These are phyloP conservation scores for Nothobranchius kuhntae DNA, from an alignment of 2,113 vertebrate genomes.

Conservation along the genomic window DNA sequence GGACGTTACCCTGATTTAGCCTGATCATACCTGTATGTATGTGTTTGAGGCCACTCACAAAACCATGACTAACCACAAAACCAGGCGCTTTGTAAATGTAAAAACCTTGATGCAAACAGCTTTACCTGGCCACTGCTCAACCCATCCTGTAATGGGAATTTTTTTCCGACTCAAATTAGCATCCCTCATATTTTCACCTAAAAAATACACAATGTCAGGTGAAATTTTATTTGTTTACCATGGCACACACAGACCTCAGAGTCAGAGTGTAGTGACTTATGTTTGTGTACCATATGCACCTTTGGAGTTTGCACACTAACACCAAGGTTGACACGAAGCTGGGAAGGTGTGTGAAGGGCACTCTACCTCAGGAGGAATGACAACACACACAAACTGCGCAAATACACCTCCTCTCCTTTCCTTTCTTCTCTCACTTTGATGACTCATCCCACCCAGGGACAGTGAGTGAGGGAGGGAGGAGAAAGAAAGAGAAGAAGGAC, in stretches of 20 bases:
- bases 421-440: conserved; percentile 64
- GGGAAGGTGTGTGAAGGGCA: conserved; percentile 73
- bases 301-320: conserved; percentile 36
- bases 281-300: conserved; percentile 4
- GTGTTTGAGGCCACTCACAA: too few species aligned
- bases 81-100: too few species aligned
- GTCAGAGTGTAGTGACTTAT: conserved; percentile 5
- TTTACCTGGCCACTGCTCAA: too few species aligned
- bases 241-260: not conserved
- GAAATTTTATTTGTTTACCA: conserved; percentile 11
- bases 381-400: conserved; percentile 47
- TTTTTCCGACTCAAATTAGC: conserved; percentile 6
- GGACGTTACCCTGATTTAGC: too few species aligned
- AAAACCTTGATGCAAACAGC: too few species aligned
- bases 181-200: not conserved
- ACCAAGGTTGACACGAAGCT: conserved; percentile 64
- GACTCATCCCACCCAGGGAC: conserved; percentile 78
- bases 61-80: too few species aligned
- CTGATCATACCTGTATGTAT: too few species aligned
- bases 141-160: conserved; percentile 2
- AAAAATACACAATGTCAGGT: not conserved
- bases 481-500: conserved; percentile 30
- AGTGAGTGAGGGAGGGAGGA: conserved; percentile 46
- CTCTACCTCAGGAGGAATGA: conserved; percentile 68
- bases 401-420: conserved; percentile 59